phyloP scores from a whole-genome alignment of 2,113 vertebrate species.

The Acrocephalus arundinaceus region DNA sequence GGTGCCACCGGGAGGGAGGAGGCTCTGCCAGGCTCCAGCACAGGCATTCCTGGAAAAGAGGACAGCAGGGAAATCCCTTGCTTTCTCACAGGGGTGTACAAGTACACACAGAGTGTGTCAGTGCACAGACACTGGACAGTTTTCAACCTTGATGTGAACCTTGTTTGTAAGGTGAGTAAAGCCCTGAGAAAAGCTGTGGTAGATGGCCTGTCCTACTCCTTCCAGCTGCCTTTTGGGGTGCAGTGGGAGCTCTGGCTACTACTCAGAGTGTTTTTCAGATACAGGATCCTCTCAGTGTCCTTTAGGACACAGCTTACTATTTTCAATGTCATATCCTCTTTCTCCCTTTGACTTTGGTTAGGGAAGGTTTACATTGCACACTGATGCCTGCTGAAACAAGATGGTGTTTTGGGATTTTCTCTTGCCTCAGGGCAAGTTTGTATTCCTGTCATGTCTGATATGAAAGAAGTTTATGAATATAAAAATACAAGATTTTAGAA shows the following conservation, averaged over 20 bases:
- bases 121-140: accelerated
- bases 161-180: not conserved
- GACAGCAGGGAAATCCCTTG: accelerated
- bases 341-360: not conserved
- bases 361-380: not conserved
- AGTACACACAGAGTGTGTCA: no score
- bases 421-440: accelerated
- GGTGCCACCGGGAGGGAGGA: accelerated
- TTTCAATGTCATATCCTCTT: not conserved
- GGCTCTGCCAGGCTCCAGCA: not conserved
- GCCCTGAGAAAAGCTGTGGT: not conserved
- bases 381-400: not conserved
- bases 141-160: not conserved
- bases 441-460: not conserved
- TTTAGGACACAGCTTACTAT: not conserved
- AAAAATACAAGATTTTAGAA: no score
- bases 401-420: not conserved
- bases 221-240: not conserved
- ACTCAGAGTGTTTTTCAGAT: accelerated
- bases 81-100: accelerated
- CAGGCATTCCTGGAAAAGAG: not conserved
- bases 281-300: accelerated
- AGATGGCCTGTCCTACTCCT: not conserved
- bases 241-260: not conserved
- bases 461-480: no score